Evolutionary conservation across 2,797 vertebrate species (phyloP), one percentile per base, ranked within the genome.

Genomic region (Diglossa cyanea): DNA sequence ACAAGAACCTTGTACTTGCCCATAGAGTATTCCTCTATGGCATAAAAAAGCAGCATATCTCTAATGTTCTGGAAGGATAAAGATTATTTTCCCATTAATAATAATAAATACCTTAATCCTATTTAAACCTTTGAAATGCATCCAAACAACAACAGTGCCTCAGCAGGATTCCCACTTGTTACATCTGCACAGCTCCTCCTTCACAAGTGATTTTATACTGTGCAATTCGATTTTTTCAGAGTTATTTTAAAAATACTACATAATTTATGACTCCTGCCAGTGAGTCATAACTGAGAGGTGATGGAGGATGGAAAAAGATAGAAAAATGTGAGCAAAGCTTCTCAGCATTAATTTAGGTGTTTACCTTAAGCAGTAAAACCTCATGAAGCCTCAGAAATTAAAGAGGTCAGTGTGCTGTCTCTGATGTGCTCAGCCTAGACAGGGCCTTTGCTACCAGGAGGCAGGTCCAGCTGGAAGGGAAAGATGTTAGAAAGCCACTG

Each of bases 401-500:
- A 50, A 88, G 58, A 77, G 30, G 28, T 37, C 72, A 61, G 12
- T 8, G 23, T 61, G 21, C 66, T 79, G n/a, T 35, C 40, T 65
- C 33, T 71, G 55, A 68, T 21, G 13, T 60, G 9, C 33, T 86
- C 62, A 65, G 31, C 73, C 57, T 63, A 73, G 45, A 84, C 13
- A 17, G 33, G 44, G 55, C 11, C 35, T 77, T 58, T 74, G 28
- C 54, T 68, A 47, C 76, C 77, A 79, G n/a, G 25, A 89, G 51
- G 50, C 63, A 81, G 16, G 57, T 60, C 68, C 89, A 86, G 39
- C 44, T 80, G 39, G 45, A 62, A 68, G 44, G 45, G 30, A 65
- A 94, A 76, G 67, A 85, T 77, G 54, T 86, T 90, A 94, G 57
- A 92, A 94, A 88, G 50, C 17, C 53, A 33, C 42, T 24, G 58